These are phyloP conservation scores for Rhea pennata DNA, from an alignment of 2,113 vertebrate genomes.

Conservation along the genomic window DNA sequence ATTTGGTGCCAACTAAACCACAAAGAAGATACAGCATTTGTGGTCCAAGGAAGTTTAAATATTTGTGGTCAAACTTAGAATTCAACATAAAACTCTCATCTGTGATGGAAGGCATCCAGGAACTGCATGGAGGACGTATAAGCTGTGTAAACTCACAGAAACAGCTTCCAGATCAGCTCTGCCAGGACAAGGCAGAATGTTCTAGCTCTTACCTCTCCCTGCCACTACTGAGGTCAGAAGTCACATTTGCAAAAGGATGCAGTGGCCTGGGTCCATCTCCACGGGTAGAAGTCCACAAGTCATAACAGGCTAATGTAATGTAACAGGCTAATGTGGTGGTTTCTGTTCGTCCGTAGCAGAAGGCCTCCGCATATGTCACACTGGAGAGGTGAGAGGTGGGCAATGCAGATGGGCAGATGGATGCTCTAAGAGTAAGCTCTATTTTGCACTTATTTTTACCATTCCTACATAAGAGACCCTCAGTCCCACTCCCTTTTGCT, in stretches of 20 bases:
- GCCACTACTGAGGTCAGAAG: background rate
- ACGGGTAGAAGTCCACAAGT: background rate
- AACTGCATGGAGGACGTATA: conserved; percentile 66
- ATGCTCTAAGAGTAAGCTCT: background rate
- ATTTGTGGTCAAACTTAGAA: conserved; percentile 83
- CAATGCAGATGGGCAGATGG: background rate
- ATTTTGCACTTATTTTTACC: background rate
- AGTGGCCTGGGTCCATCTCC: background rate
- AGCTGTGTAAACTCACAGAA: conserved; percentile 63
- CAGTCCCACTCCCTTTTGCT: accelerated
- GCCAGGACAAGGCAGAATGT: conserved; percentile 1
- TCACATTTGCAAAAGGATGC: background rate
- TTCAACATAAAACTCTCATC: conserved; percentile 80
- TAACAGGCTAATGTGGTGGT: accelerated
- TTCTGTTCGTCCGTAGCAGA: background rate
- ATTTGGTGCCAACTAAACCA: conserved; percentile 74
- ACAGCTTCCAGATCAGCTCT: conserved; percentile 26
- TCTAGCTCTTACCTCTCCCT: conserved; percentile 27
- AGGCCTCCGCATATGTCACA: background rate
- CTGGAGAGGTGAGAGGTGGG: background rate
- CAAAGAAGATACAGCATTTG: conserved; percentile 81
- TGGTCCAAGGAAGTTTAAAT: conserved; percentile 80
- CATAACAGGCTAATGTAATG: background rate
- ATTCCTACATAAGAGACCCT: background rate
- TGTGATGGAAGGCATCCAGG: conserved; percentile 73